Evolutionary conservation across 2,888 invertebrate species (phyloP), one percentile per base, ranked within the genome.

Genomic region (Microctonus hyperodae): DNA sequence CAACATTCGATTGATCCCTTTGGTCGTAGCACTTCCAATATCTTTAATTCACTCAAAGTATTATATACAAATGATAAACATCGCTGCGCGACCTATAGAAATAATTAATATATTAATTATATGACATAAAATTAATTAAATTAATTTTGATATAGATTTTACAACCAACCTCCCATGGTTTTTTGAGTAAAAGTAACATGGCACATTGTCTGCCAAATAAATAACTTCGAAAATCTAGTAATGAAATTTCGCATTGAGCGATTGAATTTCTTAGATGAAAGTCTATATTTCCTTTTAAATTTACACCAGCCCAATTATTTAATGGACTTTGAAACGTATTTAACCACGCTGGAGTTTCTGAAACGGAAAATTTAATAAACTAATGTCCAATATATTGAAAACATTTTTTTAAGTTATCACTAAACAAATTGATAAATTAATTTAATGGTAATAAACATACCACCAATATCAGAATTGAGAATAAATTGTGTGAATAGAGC

Each of bases 401-500:
- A n/a, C n/a, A n/a, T n/a, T n/a, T n/a, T n/a, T n/a, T n/a, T n/a
- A n/a, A n/a, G n/a, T n/a, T n/a, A n/a, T n/a, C n/a, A n/a, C n/a
- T 7, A 28, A 28, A n/a, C n/a, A n/a, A 28, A 28, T 5, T 28
- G 28, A 5, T 5, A 28, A 7, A 33, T 37, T 9, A 10, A 22
- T n/a, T 40, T 2, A 35, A 35, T 20, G 62, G 4, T 35, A 40
- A 16, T 44, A 55, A 51, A 68, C 75, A 73, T 77, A 88, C 89
- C 89, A 69, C 94, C 92, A 72, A 93, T 89, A 79, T 93, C 92
- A n/a, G 95, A 94, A 86, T 97, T 97, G 73, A 96, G 91, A 64
- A 98, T 92, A 86, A 97, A 97, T 86, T 98, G 97, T 1, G 97
- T 96, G 84, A 98, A 97, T 74, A 98, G 88, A 59, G 97, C 97